Evolutionary conservation across 2,797 vertebrate genomes (phyloP).

Genomic region (Bufotes viridis): DNA sequence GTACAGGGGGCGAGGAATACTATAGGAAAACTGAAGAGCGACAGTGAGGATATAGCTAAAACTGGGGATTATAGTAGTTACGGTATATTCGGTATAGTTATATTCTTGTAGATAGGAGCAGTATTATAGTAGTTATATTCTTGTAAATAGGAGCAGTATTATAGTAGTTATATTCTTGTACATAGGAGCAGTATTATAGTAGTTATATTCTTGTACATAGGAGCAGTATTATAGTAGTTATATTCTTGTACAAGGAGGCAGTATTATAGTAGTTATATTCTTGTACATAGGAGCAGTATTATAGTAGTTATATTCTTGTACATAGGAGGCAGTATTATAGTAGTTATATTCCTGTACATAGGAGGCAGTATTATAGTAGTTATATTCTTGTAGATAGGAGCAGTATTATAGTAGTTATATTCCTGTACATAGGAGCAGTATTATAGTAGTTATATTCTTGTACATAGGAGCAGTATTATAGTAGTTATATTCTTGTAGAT

Average conservation of each 20-base stretch:
- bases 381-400: slow-evolving; percentile 3
- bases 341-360: neutral
- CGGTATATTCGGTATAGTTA: slow-evolving; percentile 2
- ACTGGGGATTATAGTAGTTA: neutral
- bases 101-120: no score
- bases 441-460: slow-evolving; percentile 20
- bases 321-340: slow-evolving; percentile 3
- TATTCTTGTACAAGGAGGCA: neutral
- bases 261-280: slow-evolving; percentile 22
- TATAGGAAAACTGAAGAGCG: no score
- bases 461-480: neutral
- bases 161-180: no score
- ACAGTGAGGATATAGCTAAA: no score
- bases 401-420: slow-evolving; percentile 17
- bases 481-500: neutral
- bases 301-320: slow-evolving; percentile 12
- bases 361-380: neutral
- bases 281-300: slow-evolving; percentile 3
- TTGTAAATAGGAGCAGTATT: neutral
- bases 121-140: neutral
- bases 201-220: slow-evolving; percentile 2
- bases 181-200: neutral
- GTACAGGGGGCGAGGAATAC: neutral
- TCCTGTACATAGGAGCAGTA: slow-evolving; percentile 6
- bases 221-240: slow-evolving; percentile 11